Base-by-base conservation (phyloP, 2,113 vertebrate genomes). In the Oreotrochilus melanogaster region DNA sequence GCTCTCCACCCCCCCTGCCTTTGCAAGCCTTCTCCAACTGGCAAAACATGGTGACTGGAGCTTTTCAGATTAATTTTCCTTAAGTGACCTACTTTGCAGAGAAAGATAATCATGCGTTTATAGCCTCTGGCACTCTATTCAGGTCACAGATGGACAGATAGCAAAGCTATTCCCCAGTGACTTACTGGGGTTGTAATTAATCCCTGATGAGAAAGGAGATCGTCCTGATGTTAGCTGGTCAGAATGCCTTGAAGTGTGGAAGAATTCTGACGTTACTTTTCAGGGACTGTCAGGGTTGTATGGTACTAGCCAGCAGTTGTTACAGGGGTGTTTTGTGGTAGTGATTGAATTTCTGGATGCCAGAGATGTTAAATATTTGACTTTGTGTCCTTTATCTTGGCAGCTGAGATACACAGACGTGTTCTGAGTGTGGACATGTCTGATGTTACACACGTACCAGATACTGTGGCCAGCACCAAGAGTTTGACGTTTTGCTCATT, bases 61-160 rank as follows among this genome's bases (percentile, higher is more conserved):
- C 84, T 95, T 98, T 97, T 95, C 56, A 45, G 93, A 96, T 97
- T 89, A 94, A 81, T 97, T 97, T 98, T 97, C 78, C 71, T 95
- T 84, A 96, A 95, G 51, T 97, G 96, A 97, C 93, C 89, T 96
- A 93, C 89, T 97, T 97, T 94, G 56, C 81, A 95, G 96, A 64
- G 81, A 93, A 96, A 97, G 73, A 96, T 91, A 96, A 89, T 72
- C 79, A 88, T 95, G 71, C 91, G 67, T 96, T 94, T 96, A 94
- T 97, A 96, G 95, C 93, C 86, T 95, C 79, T 88, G 89, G 96
- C 97, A 62, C 33, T 88, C 95, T 96, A 89, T 97, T 91, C 88
- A 86, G 95, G 96, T 97, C 95, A 96, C 92, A 88, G 89, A 93
- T 94, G 89, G 82, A 88, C 78, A 97, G 72, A 95, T 88, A 97